Base-by-base conservation (phyloP, 2,113 vertebrate species). In the Manacus vitellinus region DNA sequence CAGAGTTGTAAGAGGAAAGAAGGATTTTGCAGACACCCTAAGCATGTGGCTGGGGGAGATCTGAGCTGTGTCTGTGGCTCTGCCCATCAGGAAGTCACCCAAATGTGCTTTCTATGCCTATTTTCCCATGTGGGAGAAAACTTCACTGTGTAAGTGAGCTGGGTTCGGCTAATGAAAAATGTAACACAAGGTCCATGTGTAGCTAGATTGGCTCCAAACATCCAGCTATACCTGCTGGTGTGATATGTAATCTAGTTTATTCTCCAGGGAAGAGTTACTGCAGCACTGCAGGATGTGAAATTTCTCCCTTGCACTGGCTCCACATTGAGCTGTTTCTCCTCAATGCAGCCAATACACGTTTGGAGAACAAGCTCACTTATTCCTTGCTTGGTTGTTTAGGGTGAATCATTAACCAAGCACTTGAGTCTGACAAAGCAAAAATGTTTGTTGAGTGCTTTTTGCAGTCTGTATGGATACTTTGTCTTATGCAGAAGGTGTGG, bases 331-430 rank as follows among this genome's bases (percentile, higher is more conserved):
- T 59, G 17, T 58, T 89, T 80, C 58, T 68, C 67, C 46, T 76
- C 79, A 43, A 37, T 33, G 20, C 41, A 54, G 22, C 41, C 37
- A 79, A 28, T 39, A 16, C 1, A 1, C 8, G 12, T n/a, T 68
- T 58, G 49, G 44, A 89, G 51, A 58, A 61, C 15, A 59, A 89
- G 12, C 17, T 90, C 46, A 65, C 9, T 79, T 73, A 30, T 56
- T 88, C 49, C 33, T 58, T 79, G n/a, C 31, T 14, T 54, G 20
- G 12, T 41, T 80, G 28, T 72, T 94, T 71, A 59, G 43, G 15
- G 18, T 86, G 67, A 94, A 90, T 91, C 59, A 63, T 77, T 93
- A 97, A 86, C 88, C 41, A 76, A 76, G n/a, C n/a, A 33, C 41
- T 88, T 55, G 46, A 80, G 25, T 74, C 21, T 19, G 28, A 47